phyloP scores from a whole-genome alignment of 2,888 invertebrate species.

The Macrophya alboannulata region DNA sequence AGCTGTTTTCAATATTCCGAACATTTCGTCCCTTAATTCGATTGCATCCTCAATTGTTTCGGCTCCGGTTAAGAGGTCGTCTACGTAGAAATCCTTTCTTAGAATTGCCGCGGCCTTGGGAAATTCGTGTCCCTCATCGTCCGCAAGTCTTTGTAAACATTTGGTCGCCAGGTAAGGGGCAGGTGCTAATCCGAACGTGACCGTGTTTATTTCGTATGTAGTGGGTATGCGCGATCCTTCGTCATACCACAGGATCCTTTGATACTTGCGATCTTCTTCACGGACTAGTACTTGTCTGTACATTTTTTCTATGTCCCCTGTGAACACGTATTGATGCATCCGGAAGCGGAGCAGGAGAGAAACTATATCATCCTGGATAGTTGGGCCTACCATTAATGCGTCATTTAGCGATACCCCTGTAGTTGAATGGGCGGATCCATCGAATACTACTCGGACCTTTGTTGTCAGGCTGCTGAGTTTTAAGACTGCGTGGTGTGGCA shows the following conservation, averaged over 20 bases:
- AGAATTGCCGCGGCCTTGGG: slow-evolving; percentile 62
- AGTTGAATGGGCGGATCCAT: too few relatives aligned
- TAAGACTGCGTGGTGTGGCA: too few relatives aligned
- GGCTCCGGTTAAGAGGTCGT: slow-evolving; percentile 64
- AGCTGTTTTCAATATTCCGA: slow-evolving; percentile 53
- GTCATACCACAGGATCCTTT: neutral
- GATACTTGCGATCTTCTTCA: too few relatives aligned
- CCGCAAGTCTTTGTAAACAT: slow-evolving; percentile 64
- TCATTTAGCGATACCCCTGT: too few relatives aligned
- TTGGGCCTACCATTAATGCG: too few relatives aligned
- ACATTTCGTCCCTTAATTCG: slow-evolving; percentile 56
- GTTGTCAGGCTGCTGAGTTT: too few relatives aligned
- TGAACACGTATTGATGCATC: too few relatives aligned
- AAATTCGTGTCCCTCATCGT: slow-evolving; percentile 57
- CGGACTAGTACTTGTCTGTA: too few relatives aligned
- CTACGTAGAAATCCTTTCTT: slow-evolving; percentile 66
- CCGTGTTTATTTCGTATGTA: slow-evolving; percentile 61
- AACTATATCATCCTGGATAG: too few relatives aligned
- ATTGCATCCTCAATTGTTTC: slow-evolving; percentile 61
- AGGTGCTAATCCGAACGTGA: slow-evolving; percentile 68
- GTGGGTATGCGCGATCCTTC: neutral
- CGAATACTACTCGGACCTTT: too few relatives aligned
- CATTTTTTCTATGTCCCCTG: too few relatives aligned
- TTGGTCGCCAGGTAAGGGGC: slow-evolving; percentile 67
- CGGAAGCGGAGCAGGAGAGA: too few relatives aligned